Evolutionary conservation across 2,797 vertebrate genomes (phyloP), one percentile per base, ranked within the genome.

Genomic region (Glossophaga mutica): DNA sequence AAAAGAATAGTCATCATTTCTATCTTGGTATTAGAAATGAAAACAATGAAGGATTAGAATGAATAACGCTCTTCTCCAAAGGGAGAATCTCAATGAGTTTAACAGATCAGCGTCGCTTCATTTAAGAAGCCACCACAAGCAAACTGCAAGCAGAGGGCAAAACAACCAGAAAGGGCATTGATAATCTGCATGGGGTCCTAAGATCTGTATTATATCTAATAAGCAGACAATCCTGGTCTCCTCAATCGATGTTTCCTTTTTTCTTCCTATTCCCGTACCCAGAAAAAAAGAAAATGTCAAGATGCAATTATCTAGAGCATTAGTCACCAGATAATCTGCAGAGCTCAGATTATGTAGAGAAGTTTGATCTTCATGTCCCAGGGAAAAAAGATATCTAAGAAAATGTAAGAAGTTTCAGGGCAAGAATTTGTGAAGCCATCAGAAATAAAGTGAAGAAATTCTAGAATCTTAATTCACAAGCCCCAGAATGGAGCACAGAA

Each of bases 401-500:
- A 68, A 91, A 57, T 19, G 44, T 70, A 12, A 84, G 68, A 81
- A 34, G 2, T 12, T 86, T 83, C 9, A 5, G 1, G 21, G 50
- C 34, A 70, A 94, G 52, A 55, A 88, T 50, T 67, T 76, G 59
- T 26, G 46, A 70, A 62, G 15, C 39, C 24, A 16, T 73, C 65
- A 46, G 29, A 87, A 32, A 70, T 8, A 57, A 71, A 26, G 83
- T 6, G 57, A 76, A 76, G 76, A 76, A 37, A 94, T 55, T 95
- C 70, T 81, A 77, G 46, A 87, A 52, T 44, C 22, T 15, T n/a
- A 26, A 89, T 76, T 94, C 65, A 22, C 10, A 70, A 88, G 32
- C 14, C n/a, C 22, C 42, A 55, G 91, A 29, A 73, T 91, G 46
- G 37, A 74, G 70, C 55, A 65, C 65, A 90, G 90, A 90, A 83